Percentiles rank a stretch among this genome's conserved stretches.
Conservation (phyloP, 2,113 vertebrate species). For the Hoplias malabaricus region DNA sequence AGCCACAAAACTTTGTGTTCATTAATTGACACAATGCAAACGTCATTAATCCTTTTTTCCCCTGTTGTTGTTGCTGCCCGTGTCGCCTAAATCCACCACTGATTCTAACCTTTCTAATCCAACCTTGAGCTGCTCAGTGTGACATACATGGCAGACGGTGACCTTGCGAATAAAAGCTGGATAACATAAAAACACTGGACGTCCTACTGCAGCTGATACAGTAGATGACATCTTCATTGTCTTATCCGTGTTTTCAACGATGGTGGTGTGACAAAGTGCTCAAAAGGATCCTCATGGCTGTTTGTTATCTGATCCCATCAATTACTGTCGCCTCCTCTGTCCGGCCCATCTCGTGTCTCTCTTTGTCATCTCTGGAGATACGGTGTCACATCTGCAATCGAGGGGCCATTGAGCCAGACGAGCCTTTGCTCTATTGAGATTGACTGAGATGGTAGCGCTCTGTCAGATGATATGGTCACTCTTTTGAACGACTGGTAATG, state of each 20-base stretch:
- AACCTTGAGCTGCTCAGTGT: constrained; percentile 6
- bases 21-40: no score
- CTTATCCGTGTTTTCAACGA: constrained; percentile 18
- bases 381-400: constrained; percentile 53
- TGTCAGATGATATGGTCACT: constrained; percentile 42
- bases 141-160: constrained; percentile 8
- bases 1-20: no score
- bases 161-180: constrained; percentile 33
- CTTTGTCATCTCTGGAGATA: constrained; percentile 59
- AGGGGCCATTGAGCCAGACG: constrained; percentile 48
- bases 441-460: constrained; percentile 37
- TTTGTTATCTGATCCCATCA: constrained; percentile 64
- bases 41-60: no score
- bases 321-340: constrained; percentile 54
- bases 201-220: constrained; percentile 9
- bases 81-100: no score
- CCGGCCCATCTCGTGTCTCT: constrained; percentile 55
- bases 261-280: constrained; percentile 39
- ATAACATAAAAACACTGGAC: constrained; percentile 16
- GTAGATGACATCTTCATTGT: constrained; percentile 29
- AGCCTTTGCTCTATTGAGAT: constrained; percentile 21
- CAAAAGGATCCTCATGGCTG: constrained; percentile 41
- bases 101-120: not conserved
- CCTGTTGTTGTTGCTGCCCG: no score
- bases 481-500: constrained; percentile 17